These are phyloP conservation scores for Xyrauchen texanus DNA, from an alignment of 2,113 vertebrate genomes.

Conservation along the genomic window DNA sequence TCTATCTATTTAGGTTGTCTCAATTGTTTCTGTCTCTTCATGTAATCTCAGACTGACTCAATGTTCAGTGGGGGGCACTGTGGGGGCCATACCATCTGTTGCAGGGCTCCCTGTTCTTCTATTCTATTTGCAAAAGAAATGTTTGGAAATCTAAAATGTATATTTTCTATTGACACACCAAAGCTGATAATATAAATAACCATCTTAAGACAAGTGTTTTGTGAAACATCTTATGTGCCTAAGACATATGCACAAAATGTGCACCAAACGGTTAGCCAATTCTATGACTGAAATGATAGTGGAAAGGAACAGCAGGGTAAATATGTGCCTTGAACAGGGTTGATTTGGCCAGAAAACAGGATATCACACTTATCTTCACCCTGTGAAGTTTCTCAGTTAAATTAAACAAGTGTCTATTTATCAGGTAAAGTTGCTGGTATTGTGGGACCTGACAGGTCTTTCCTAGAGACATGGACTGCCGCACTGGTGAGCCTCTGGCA, in stretches of 20 bases:
- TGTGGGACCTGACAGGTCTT: slow-evolving; percentile 4
- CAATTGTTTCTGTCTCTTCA: too few relatives aligned
- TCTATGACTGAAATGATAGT: not conserved
- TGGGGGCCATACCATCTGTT: too few relatives aligned
- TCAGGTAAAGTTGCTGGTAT: not conserved
- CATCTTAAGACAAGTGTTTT: too few relatives aligned
- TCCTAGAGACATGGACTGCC: slow-evolving; percentile 1
- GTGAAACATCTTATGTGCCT: not conserved
- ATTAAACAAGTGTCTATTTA: slow-evolving; percentile 8
- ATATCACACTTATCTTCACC: not conserved
- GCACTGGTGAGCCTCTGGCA: not conserved
- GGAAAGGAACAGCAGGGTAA: slow-evolving; percentile 1
- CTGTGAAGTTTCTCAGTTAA: not conserved
- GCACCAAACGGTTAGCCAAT: not conserved
- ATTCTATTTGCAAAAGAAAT: too few relatives aligned
- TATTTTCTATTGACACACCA: too few relatives aligned
- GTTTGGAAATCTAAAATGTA: too few relatives aligned
- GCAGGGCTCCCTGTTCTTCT: too few relatives aligned
- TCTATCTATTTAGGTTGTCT: too few relatives aligned
- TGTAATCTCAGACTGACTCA: too few relatives aligned
- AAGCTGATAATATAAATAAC: too few relatives aligned
- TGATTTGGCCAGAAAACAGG: not conserved
- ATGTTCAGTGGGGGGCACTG: too few relatives aligned
- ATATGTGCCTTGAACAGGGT: not conserved
- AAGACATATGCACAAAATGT: not conserved